Base-by-base conservation (phyloP, 2,888 invertebrate species). In the Tridacna crocea region DNA sequence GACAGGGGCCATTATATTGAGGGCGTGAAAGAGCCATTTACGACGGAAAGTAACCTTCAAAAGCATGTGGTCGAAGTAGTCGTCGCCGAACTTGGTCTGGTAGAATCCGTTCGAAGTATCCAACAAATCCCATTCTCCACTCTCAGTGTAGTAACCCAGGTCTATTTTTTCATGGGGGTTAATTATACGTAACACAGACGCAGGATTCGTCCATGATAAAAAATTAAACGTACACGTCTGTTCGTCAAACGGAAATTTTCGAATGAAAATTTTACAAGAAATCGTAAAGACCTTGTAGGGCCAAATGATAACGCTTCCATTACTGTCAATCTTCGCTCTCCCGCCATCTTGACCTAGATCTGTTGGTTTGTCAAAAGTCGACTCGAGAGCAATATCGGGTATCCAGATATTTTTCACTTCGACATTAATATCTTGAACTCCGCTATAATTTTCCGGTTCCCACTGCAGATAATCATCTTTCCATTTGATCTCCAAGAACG, bases 221-320 rank as follows among this genome's bases (percentile, higher is more conserved):
- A 89, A 87, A 51, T 88, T 85, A 65, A 89, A 83, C 10, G 61
- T 75, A 79, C 89, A 89, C 0, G 72, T 76, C 70, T 89, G 89
- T 15, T 75, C 70, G 60, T 89, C 89, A 60, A 88, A 88, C 15
- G 89, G 89, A 83, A 87, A 89, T 13, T 85, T 76, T 3, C 47
- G 24, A 1, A 85, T 76, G 10, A 26, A 77, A 65, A 85, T 85
- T 65, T 78, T 80, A 74, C 85, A 85, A 0, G 82, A 61, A 24
- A 80, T 77, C 6, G 75, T 80, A 63, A 73, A 85, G 48, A 73
- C 63, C 47, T 77, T 83, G 68, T 83, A 86, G 13, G 86, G 86
- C 86, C 86, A 86, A 8, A 80, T 82, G 15, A 77, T 82, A 1
- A 87, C 80, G 8, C 19, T 70, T 8, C 87, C 88, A 27, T 87